A percentile compares a stretch with the other conserved stretches of the same genome.
Evolutionary conservation across 1,140 invertebrate species (phyloP).

Genomic region (Acyrthosiphon pisum): DNA sequence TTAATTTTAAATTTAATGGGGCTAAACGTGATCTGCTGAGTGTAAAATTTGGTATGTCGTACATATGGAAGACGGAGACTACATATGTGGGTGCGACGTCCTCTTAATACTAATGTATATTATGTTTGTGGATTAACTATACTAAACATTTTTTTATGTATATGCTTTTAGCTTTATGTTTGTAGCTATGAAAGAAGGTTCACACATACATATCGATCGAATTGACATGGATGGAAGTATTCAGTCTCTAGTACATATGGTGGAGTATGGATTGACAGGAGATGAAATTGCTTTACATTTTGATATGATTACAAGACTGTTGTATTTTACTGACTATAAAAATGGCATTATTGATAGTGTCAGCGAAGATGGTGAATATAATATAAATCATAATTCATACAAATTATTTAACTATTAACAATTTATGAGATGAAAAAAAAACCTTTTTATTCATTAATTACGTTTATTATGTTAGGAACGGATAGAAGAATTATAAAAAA

Average conservation of each 20-base stretch:
- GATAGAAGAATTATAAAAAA: slow-evolving; percentile 44
- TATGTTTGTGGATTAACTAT: neutral
- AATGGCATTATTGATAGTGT: slow-evolving; percentile 67
- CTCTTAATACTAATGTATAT: neutral
- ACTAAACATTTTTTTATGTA: neutral
- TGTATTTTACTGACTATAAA: slow-evolving; percentile 69
- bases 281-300: slow-evolving; percentile 67
- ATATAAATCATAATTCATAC: neutral
- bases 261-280: slow-evolving; percentile 67
- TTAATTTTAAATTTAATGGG: too few species aligned
- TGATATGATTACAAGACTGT: slow-evolving; percentile 64
- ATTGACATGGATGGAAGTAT: slow-evolving; percentile 67
- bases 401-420: neutral
- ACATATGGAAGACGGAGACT: too few species aligned
- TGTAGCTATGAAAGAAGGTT: slow-evolving; percentile 67
- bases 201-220: slow-evolving; percentile 68
- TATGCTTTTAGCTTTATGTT: slow-evolving; percentile 69
- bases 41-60: too few species aligned
- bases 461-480: neutral
- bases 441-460: neutral
- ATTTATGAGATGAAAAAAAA: neutral
- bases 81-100: too few species aligned
- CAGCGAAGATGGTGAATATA: slow-evolving; percentile 65
- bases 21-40: too few species aligned
- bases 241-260: slow-evolving; percentile 64